Evolutionary conservation across 2,113 vertebrate genomes (phyloP), one percentile per base, ranked within the genome.

Genomic region (Saguinus imperator): DNA sequence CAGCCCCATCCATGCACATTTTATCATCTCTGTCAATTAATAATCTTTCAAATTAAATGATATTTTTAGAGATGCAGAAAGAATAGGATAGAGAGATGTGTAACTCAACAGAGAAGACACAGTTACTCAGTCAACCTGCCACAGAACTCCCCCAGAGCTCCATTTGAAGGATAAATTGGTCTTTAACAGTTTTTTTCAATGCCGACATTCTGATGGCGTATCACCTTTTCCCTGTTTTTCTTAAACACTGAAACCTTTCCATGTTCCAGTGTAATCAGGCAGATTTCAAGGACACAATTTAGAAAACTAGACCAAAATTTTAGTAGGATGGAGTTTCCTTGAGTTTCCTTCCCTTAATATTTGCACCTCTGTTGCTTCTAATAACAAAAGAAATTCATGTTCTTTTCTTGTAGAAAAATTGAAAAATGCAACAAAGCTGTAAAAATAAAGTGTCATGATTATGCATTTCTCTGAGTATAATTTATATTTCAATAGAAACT

Each of bases 321-420:
- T 57, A 87, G 14, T 35, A 58, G 1, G 3, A 79, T 87, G 32
- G 37, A 37, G 84, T 95, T 95, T 92, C 32, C 20, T 89, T 96
- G 35, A 48, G 87, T 95, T 95, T 92, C n/a, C 20, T 89, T 96
- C 55, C 58, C 57, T 95, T 96, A 89, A 91, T 50, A 92, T 83
- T 85, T 96, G 50, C 16, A 64, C 91, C 91, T 76, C 18, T 96
- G 0, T 89, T 93, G 55, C 29, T 90, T 80, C 12, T 45, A 57
- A 37, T 84, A 89, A 77, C 9, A 83, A 76, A 94, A 82, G 12
- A 70, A 61, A 68, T n/a, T 66, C 23, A 43, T 76, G 11, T 0
- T 13, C 37, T 85, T 55, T 55, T 72, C 21, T 50, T 23, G 4
- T 21, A 70, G 66, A 73, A 64, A 94, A 92, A 37, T 82, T 89